A percentile compares a stretch with the other conserved stretches of the same genome.
phyloP scores from a whole-genome alignment of 2,113 vertebrate genomes.

The Cynoglossus semilaevis region DNA sequence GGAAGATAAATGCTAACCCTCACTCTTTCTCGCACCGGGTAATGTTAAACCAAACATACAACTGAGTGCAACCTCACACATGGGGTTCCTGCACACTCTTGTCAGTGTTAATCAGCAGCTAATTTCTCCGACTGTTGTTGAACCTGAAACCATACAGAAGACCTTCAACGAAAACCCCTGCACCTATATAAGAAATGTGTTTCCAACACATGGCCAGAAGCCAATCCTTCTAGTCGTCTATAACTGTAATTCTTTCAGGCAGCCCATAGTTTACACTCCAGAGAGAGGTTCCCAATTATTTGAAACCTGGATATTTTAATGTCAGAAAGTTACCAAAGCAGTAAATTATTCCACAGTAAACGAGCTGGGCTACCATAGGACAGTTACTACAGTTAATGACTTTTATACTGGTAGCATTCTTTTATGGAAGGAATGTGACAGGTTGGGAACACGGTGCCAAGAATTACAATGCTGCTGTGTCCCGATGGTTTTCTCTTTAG shows the following conservation, averaged over 20 bases:
- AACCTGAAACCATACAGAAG: slow-evolving; percentile 3
- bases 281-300: slow-evolving; percentile 45
- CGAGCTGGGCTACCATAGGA: slow-evolving; percentile 42
- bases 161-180: slow-evolving; percentile 21
- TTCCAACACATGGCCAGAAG: slow-evolving; percentile 30
- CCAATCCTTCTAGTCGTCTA: slow-evolving; percentile 23
- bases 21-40: slow-evolving; percentile 15
- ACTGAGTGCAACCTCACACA: neutral
- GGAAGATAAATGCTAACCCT: slow-evolving; percentile 31
- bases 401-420: slow-evolving; percentile 51
- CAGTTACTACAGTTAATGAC: slow-evolving; percentile 42
- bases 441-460: slow-evolving; percentile 39
- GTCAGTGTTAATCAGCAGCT: slow-evolving; percentile 15
- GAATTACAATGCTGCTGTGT: slow-evolving; percentile 40
- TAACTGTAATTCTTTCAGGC: slow-evolving; percentile 33
- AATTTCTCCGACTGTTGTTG: slow-evolving; percentile 6
- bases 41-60: slow-evolving; percentile 17
- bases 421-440: slow-evolving; percentile 56
- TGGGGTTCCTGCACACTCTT: neutral
- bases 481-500: slow-evolving; percentile 16
- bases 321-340: slow-evolving; percentile 51
- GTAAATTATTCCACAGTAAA: slow-evolving; percentile 53
- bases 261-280: slow-evolving; percentile 18
- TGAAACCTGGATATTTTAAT: slow-evolving; percentile 47
- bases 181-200: slow-evolving; percentile 43